phyloP scores from a whole-genome alignment of 1,140 invertebrate genomes.

The Euura saliciscinereae region DNA sequence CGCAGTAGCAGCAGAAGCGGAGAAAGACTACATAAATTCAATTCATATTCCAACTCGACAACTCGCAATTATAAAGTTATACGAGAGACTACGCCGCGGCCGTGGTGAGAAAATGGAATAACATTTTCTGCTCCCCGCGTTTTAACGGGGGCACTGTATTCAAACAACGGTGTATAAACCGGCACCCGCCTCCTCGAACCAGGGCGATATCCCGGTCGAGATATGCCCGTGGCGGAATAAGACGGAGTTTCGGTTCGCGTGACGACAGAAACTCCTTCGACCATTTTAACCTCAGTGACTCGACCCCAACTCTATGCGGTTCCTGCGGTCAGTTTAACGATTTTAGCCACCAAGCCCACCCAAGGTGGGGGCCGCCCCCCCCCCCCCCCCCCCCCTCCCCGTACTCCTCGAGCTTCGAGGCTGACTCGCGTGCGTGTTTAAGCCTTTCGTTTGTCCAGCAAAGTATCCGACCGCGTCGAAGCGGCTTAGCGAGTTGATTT shows the following conservation, averaged over 20 bases:
- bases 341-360: constrained; percentile 3
- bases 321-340: constrained; percentile 4
- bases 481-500: background rate
- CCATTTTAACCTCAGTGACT: constrained; percentile 1
- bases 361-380: background rate
- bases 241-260: constrained; percentile 6
- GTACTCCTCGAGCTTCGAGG: background rate
- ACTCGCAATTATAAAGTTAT: constrained; percentile 11
- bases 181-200: background rate
- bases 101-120: background rate
- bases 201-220: background rate
- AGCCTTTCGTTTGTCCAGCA: constrained; percentile 1
- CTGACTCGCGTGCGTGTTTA: background rate
- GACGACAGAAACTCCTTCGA: background rate
- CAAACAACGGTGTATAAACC: background rate
- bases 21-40: background rate
- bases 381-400: background rate
- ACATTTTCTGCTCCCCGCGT: background rate
- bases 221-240: background rate
- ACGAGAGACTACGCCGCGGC: background rate
- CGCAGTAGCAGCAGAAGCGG: too few species aligned
- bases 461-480: background rate
- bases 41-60: constrained; percentile 8
- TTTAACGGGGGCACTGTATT: background rate
- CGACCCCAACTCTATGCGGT: constrained; percentile 6